A percentile compares a stretch with the other conserved stretches of the same genome.
Evolutionary conservation across 2,888 invertebrate species (phyloP).

Genomic region (Cyclophora albipunctata): DNA sequence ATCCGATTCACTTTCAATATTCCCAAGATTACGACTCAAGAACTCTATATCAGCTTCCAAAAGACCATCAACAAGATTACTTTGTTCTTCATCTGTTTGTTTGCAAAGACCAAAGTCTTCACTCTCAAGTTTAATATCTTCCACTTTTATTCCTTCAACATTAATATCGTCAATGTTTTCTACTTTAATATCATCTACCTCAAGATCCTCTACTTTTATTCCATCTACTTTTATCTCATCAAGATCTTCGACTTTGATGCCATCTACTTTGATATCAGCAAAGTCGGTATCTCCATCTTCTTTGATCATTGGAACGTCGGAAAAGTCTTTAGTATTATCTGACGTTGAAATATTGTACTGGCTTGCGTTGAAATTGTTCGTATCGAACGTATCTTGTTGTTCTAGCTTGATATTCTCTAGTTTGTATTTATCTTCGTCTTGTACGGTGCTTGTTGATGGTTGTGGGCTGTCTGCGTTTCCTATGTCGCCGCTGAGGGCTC

Average conservation of each 20-base stretch:
- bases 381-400: slow-evolving; percentile 52
- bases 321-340: slow-evolving; percentile 53
- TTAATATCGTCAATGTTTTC: slow-evolving; percentile 59
- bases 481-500: slow-evolving; percentile 46
- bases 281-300: slow-evolving; percentile 62
- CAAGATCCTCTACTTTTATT: slow-evolving; percentile 60
- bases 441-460: slow-evolving; percentile 46
- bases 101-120: slow-evolving; percentile 61
- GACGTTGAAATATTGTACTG: slow-evolving; percentile 48
- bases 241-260: slow-evolving; percentile 60
- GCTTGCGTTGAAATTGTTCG: slow-evolving; percentile 53
- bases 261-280: slow-evolving; percentile 63
- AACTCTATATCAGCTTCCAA: slow-evolving; percentile 70
- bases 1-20: slow-evolving; percentile 70
- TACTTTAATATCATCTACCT: slow-evolving; percentile 54
- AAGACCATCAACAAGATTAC: slow-evolving; percentile 59
- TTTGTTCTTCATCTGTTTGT: slow-evolving; percentile 52
- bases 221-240: slow-evolving; percentile 59
- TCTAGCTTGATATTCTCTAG: slow-evolving; percentile 59
- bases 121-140: slow-evolving; percentile 62
- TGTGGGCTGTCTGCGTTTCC: slow-evolving; percentile 55
- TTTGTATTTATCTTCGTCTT: slow-evolving; percentile 50
- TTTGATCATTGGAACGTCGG: slow-evolving; percentile 54
- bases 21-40: slow-evolving; percentile 64
- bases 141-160: slow-evolving; percentile 57